These are phyloP conservation scores for human (Homo sapiens) DNA, from an alignment of 2,113 vertebrate species.

Conservation along the genomic window DNA sequence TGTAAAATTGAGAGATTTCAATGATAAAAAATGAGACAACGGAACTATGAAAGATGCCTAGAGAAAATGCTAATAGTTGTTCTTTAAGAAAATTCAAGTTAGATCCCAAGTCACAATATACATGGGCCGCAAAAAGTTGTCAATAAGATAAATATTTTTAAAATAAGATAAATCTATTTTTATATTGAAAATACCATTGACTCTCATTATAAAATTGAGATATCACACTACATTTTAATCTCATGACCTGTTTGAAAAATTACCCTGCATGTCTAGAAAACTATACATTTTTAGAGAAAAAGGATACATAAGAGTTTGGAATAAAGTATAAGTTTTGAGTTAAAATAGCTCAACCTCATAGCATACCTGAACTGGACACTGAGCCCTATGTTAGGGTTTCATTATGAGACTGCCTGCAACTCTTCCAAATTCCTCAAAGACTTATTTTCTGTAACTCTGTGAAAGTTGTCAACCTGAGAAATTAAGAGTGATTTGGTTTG, in stretches of 20 bases:
- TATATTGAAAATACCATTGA: constrained; percentile 17
- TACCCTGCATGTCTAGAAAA: not conserved
- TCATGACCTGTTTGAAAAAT: not conserved
- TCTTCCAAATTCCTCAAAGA: not conserved
- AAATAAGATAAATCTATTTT: constrained; percentile 16
- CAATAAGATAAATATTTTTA: not conserved
- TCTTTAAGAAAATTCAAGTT: constrained; percentile 1
- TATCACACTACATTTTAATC: not conserved
- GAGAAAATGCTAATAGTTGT: not conserved
- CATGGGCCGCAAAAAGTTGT: not conserved
- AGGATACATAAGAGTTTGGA: not conserved
- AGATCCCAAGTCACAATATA: not conserved
- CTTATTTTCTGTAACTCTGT: not conserved
- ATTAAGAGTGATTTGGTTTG: not conserved
- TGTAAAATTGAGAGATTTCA: constrained; percentile 8
- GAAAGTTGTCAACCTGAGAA: constrained; percentile 8
- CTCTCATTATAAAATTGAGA: not conserved
- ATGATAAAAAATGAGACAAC: not conserved
- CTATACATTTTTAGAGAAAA: not conserved
- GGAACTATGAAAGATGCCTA: not conserved
- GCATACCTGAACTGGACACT: not conserved
- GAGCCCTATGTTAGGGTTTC: not conserved
- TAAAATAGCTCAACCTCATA: not conserved
- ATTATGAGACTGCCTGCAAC: not conserved
- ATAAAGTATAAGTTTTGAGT: not conserved